phyloP scores from a whole-genome alignment of 2,888 invertebrate genomes.

The Cephus pulcher region DNA sequence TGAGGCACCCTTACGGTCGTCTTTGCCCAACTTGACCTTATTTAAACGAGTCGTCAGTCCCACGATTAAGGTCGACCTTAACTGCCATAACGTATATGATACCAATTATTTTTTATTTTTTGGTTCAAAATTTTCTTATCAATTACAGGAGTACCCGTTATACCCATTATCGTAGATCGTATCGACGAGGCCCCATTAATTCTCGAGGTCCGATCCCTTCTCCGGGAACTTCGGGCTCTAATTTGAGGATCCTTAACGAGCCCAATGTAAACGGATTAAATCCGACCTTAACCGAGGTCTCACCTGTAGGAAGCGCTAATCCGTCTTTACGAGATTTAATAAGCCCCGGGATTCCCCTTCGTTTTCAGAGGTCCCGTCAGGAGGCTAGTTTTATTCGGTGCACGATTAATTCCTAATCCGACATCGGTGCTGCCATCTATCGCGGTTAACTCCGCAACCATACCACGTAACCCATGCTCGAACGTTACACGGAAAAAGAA shows the following conservation, averaged over 20 bases:
- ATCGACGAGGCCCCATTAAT: not conserved
- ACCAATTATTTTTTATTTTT: no score
- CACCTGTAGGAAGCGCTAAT: not conserved
- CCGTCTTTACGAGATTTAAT: conserved; percentile 1
- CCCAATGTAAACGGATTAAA: not conserved
- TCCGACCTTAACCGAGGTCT: not conserved
- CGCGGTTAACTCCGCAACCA: not conserved
- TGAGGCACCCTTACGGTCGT: not conserved
- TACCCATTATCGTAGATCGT: not conserved
- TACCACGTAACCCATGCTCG: not conserved
- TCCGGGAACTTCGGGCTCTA: not conserved
- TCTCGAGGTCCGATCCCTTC: not conserved
- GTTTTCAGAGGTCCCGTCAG: not conserved
- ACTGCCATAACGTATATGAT: not conserved
- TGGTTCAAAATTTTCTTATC: no score
- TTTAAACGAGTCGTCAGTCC: not conserved
- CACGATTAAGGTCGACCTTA: not conserved
- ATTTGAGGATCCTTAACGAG: not conserved
- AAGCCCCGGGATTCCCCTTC: not conserved
- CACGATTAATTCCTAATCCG: not conserved
- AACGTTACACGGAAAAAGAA: not conserved
- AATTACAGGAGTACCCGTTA: not conserved
- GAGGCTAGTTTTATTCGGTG: not conserved
- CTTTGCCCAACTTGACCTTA: not conserved
- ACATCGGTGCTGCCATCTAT: not conserved